phyloP scores from a whole-genome alignment of 1,140 invertebrate genomes.

The Phymorhynchus buccinoides region DNA sequence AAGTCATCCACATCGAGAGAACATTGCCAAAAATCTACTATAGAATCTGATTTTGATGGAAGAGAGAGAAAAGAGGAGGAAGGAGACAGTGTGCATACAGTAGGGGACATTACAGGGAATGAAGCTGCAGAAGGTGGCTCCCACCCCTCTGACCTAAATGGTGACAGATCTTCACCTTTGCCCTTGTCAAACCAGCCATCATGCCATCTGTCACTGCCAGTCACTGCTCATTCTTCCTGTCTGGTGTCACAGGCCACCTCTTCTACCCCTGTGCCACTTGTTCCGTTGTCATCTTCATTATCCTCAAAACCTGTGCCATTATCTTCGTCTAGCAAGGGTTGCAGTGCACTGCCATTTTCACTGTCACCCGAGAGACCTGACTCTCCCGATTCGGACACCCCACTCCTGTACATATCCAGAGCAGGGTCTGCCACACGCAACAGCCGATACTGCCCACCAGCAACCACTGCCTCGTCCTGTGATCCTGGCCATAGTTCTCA shows the following conservation, averaged over 20 bases:
- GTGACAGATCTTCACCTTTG: neutral
- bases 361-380: neutral
- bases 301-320: slow-evolving; percentile 7
- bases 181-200: too few species aligned
- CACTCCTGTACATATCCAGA: neutral
- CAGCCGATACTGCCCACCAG: neutral
- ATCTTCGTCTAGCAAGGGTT: neutral
- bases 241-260: neutral
- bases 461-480: neutral
- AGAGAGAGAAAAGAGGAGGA: neutral
- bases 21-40: neutral
- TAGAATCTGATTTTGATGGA: neutral
- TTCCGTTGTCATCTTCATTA: neutral
- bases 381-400: neutral
- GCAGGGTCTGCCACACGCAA: neutral
- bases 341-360: neutral
- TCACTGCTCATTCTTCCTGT: neutral
- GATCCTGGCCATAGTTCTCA: neutral
- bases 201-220: neutral
- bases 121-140: neutral
- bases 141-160: neutral
- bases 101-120: neutral
- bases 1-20: neutral
- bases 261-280: neutral
- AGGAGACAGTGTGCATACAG: neutral